Evolutionary conservation across 1,140 invertebrate genomes (phyloP), one percentile per base, ranked within the genome.

Genomic region (Forficula auricularia): DNA sequence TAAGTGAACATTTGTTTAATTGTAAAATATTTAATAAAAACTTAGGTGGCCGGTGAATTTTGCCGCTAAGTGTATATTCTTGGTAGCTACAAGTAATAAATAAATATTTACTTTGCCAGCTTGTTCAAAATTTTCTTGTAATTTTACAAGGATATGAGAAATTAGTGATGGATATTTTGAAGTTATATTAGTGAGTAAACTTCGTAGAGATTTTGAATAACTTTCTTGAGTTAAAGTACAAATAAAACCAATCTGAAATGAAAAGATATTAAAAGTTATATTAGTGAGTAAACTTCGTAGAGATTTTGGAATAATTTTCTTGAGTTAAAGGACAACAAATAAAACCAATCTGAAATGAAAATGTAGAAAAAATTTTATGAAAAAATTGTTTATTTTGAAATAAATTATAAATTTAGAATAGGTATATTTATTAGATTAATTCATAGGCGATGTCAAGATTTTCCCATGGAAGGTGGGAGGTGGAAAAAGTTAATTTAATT

Each of bases 161-260:
- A 86, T 58, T 3, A 85, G 63, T 30, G 66, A 62, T 3, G 82
- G 77, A 63, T 85, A 73, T 57, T 72, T 74, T 13, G 65, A 67
- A 15, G 75, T 73, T 31, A 87, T 64, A 50, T 78, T 75, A 3
- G 74, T 66, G 19, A 88, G 58, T 44, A 85, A 65, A 46, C 81
- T 80, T 18, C 80, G 62, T 1, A 77, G 72, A 9, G 74, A 70
- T 61, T 84, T 85, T 7, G 75, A 82, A 53, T 79, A 83, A 31
- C 67, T 68, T 45, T 86, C 80, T 55, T 77, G 68, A 0, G 81
- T 83, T 22, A 71, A 63, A 48, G 68, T 60, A 54, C 72, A 77
- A 0, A 84, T 60, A 60, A 81, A 85, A 36, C 82, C 79, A 59
- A 85, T 76, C 74, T 83, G 52, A 48, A 63, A 64, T 19, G 18